Percentiles rank a stretch among this genome's conserved stretches.
These are phyloP conservation scores for Polyploca ridens DNA, from an alignment of 2,888 invertebrate species.

Conservation along the genomic window DNA sequence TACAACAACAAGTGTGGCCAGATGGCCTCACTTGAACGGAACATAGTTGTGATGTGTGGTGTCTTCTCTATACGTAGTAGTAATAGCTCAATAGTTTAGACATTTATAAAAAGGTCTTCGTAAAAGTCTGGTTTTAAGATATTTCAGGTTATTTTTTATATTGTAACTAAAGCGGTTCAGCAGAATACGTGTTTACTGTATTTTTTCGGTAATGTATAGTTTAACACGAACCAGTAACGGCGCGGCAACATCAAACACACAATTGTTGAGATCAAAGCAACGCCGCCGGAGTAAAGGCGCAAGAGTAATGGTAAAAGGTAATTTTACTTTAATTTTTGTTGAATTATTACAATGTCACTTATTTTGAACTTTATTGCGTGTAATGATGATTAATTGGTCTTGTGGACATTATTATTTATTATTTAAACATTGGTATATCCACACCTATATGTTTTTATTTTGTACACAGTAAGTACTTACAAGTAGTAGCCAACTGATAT, in stretches of 20 bases:
- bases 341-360: neutral
- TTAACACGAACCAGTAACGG: constrained; percentile 65
- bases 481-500: too few relatives aligned
- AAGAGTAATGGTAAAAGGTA: constrained; percentile 27
- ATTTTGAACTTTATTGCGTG: neutral
- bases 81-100: too few relatives aligned
- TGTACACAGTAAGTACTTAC: too few relatives aligned
- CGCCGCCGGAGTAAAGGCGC: constrained; percentile 44
- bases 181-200: constrained; percentile 58
- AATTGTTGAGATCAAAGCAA: constrained; percentile 66
- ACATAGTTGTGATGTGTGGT: too few relatives aligned
- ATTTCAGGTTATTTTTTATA: neutral
- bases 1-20: too few relatives aligned
- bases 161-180: constrained; percentile 43
- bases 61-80: too few relatives aligned
- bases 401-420: neutral
- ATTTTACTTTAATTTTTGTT: neutral
- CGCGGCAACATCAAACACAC: constrained; percentile 56
- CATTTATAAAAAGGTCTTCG: too few relatives aligned
- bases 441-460: neutral
- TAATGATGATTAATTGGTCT: neutral
- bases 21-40: too few relatives aligned
- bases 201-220: constrained; percentile 46
- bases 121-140: too few relatives aligned
- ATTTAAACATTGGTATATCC: too few relatives aligned